phyloP scores from a whole-genome alignment of 2,113 vertebrate genomes.

The Toxotes chatareus region DNA sequence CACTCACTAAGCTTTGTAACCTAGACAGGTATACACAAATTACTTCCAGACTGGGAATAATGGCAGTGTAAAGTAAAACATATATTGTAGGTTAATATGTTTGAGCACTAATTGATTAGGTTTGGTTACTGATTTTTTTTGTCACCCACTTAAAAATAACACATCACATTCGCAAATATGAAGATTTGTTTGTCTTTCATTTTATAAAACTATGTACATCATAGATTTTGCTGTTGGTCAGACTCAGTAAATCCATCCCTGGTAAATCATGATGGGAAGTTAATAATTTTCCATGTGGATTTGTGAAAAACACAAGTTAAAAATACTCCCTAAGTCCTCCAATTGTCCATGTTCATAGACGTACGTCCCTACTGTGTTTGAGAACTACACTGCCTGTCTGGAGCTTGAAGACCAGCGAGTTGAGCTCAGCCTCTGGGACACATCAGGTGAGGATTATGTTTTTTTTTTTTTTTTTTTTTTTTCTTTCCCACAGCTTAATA shows the following conservation, averaged over 20 bases:
- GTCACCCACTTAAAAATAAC: neutral
- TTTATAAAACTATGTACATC: neutral
- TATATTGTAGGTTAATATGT: neutral
- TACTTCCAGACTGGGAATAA: neutral
- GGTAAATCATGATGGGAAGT: neutral
- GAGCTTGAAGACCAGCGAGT: constrained; percentile 94
- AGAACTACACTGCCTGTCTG: constrained; percentile 96
- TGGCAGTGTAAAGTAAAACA: neutral
- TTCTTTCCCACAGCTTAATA: neutral
- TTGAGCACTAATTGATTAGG: neutral
- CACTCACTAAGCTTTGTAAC: neutral
- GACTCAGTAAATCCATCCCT: neutral
- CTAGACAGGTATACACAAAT: neutral
- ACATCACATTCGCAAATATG: neutral
- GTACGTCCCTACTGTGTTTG: constrained; percentile 96
- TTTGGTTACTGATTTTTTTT: neutral
- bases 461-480: neutral
- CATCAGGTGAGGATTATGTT: constrained; percentile 88
- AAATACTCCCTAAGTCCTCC: constrained; percentile 3
- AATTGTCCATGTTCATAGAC: constrained; percentile 83
- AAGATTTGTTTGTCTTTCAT: neutral
- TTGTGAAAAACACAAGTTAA: neutral
- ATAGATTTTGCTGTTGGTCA: neutral
- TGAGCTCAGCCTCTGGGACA: constrained; percentile 97
- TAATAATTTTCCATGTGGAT: neutral